Evolutionary conservation across 2,113 vertebrate genomes (phyloP), one percentile per base, ranked within the genome.

Genomic region (Leptobrachium leishanense): DNA sequence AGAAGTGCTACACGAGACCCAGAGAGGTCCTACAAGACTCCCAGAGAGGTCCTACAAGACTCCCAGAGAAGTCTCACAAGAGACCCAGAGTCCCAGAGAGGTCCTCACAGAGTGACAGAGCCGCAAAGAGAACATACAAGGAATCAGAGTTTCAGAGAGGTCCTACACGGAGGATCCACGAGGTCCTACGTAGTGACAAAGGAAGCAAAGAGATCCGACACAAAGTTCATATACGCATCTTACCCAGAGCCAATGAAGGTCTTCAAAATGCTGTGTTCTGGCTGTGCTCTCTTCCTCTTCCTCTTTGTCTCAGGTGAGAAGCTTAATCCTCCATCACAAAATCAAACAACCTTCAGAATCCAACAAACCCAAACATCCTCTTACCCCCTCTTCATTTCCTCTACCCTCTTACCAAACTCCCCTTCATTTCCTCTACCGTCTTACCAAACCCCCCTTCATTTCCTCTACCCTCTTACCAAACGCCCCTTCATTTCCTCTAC

Each of bases 221-320:
- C 20, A 31, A 31, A 31, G 20, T 31, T 31, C 20, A 31, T 31
- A 31, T 31, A 31, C 20, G 13, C 53, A 59, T 6, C 20, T 0
- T 1, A 2, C 0, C 1, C 4, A 2, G 10, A 2, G 0, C 3
- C 13, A 5, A 6, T 0, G 55, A 10, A 2, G 15, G 43, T 50
- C 55, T 59, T 59, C 8, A 15, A 11, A 3, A 59, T 59, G 55
- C 9, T 12, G 13, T 10, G 3, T 59, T 3, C 11, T 1, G 9
- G 11, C 3, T 13, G 3, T 12, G 11, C 55, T 4, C 1, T 59
- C 6, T 59, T 59, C 11, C 11, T 12, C 1, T 3, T 59, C 11
- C 55, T 59, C 55, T 59, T 8, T 59, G 13, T 59, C 55, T 59
- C 55, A 59, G 55, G 55, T 59, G 3, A 59, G 55, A 2, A 8